Base-by-base conservation (phyloP, 2,113 vertebrate species). In the Cyanoramphus novaezelandiae region DNA sequence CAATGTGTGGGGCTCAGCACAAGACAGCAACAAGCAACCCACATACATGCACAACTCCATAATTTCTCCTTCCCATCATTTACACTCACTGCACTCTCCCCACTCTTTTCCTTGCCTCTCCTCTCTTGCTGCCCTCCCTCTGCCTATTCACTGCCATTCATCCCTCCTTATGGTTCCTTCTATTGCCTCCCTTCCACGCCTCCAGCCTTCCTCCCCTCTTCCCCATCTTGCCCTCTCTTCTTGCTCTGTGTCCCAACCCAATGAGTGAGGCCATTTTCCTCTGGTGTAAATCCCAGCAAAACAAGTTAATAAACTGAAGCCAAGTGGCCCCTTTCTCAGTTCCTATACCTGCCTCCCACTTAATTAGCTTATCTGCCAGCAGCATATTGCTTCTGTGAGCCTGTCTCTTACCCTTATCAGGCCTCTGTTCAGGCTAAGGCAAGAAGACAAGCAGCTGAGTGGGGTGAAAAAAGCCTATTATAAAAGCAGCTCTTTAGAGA, bases 381-480 rank as follows among this genome's bases (percentile, higher is more conserved):
- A 92, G 93, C 89, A 95, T 70, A 87, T 60, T 74, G 94, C 90
- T 88, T 92, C 84, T 85, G 83, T 49, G 63, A 53, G 91, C 91
- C 93, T 94, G 92, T 94, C 95, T 75, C n/a, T 83, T 94, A 84
- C 76, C 94, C 90, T 97, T 92, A 93, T 95, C 93, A 93, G 94
- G 95, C 93, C 92, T 49, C 47, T 79, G 80, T 13, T 75, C 92
- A 86, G 89, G 85, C 85, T 87, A 93, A 97, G 91, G 96, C 89
- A 94, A 93, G 92, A 93, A 97, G 97, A 97, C 96, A 96, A 96
- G 96, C 85, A 91, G 94, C 91, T 92, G 96, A 96, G 82, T 88
- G 80, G 88, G 82, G 93, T 81, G 94, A 94, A 91, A 90, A 95
- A 96, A 96, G 95, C 86, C 93, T 94, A 95, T 97, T 94, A 97